Conservation (phyloP, 2,113 vertebrate genomes). For the Piprites chloris region DNA sequence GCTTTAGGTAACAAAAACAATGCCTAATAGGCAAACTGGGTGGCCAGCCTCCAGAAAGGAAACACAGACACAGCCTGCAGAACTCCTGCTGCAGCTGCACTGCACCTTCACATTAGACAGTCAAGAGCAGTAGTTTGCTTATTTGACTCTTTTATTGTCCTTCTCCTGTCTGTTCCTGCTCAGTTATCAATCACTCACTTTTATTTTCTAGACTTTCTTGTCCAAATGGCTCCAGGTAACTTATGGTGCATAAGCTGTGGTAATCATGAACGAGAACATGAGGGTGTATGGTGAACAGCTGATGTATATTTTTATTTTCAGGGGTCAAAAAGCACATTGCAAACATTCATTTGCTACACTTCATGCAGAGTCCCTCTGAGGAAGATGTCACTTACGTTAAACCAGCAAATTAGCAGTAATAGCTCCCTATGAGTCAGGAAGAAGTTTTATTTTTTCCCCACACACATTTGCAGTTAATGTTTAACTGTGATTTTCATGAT, state of each 20-base stretch:
- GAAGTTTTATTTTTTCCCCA: not conserved
- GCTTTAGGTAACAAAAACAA: not conserved
- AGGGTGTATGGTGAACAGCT: not conserved
- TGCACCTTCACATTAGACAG: not conserved
- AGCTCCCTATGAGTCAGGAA: not conserved
- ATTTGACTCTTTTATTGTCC: not conserved
- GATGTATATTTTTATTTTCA: not conserved
- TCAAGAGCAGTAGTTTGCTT: not conserved
- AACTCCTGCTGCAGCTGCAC: not conserved
- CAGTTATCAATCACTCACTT: not conserved
- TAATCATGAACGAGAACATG: not conserved
- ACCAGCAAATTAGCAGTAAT: not conserved
- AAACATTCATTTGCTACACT: not conserved
- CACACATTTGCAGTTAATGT: not conserved
- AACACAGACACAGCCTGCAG: not conserved
- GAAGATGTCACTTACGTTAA: not conserved
- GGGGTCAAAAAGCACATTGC: not conserved
- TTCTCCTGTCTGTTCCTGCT: not conserved
- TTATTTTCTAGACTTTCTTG: not conserved
- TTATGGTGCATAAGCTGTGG: not conserved
- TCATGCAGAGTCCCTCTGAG: not conserved
- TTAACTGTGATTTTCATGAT: not conserved
- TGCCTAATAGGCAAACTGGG: not conserved
- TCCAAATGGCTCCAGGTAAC: not conserved
- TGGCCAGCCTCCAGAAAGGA: not conserved